Conservation (phyloP, 2,888 invertebrate species). For the Pristionchus mayeri region DNA sequence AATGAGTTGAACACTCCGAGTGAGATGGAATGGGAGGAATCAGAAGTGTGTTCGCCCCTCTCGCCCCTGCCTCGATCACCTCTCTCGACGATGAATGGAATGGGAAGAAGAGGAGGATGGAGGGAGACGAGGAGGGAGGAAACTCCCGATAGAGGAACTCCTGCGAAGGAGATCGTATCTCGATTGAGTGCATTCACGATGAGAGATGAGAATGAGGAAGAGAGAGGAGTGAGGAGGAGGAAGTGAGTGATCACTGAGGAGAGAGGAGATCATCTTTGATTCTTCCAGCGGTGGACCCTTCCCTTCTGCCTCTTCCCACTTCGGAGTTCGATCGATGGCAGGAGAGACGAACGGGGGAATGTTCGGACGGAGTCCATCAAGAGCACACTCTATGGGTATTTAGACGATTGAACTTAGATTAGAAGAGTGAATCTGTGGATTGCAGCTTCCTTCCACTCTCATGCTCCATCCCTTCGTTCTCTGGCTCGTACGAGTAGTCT, state of each 20-base stretch:
- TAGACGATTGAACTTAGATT: neutral
- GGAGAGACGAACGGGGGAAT: conserved; percentile 14
- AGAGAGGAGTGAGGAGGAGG: neutral
- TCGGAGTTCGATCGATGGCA: neutral
- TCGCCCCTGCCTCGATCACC: conserved; percentile 14
- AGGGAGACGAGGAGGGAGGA: conserved; percentile 15
- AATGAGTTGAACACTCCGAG: neutral
- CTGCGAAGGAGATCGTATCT: neutral
- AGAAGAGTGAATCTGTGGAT: neutral
- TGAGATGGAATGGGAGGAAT: conserved; percentile 64
- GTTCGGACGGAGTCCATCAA: neutral
- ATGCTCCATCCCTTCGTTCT: conserved; percentile 32
- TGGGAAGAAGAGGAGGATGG: conserved; percentile 3
- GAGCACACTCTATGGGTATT: neutral
- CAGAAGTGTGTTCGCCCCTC: conserved; percentile 46
- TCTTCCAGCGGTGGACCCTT: neutral
- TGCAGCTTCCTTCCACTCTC: conserved; percentile 26
- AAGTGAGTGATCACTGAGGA: conserved; percentile 1
- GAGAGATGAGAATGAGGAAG: conserved; percentile 38
- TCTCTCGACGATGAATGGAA: conserved; percentile 9
- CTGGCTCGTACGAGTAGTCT: neutral
- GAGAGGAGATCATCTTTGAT: neutral
- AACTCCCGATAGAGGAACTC: conserved; percentile 29
- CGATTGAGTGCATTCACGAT: neutral
- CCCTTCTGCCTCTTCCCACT: neutral